A percentile compares a stretch with the other conserved stretches of the same genome.
These are phyloP conservation scores for Alsophila aescularia DNA, from an alignment of 2,888 invertebrate species.

Conservation along the genomic window DNA sequence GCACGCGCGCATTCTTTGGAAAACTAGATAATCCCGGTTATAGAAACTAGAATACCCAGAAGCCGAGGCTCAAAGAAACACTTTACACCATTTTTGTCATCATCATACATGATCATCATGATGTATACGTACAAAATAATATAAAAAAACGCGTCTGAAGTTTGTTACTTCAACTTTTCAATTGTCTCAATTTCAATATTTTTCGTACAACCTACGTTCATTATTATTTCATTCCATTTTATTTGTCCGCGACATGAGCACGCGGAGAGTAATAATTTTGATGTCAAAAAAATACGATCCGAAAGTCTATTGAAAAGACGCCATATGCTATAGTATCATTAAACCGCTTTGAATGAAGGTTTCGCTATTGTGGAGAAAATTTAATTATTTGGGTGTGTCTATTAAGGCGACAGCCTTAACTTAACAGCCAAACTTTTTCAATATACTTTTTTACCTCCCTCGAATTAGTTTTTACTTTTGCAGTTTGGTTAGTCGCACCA, in stretches of 20 bases:
- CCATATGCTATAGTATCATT: slow-evolving; percentile 73
- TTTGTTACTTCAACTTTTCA: too few relatives aligned
- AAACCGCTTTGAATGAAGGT: slow-evolving; percentile 57
- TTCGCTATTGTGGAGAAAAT: slow-evolving; percentile 64
- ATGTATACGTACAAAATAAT: too few relatives aligned
- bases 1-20: slow-evolving; percentile 30
- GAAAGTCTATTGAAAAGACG: slow-evolving; percentile 55
- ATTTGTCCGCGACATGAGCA: background rate
- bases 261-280: slow-evolving; percentile 7
- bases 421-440: slow-evolving; percentile 46
- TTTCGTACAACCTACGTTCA: background rate
- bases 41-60: too few relatives aligned
- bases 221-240: too few relatives aligned
- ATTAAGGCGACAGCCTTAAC: too few relatives aligned
- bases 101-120: too few relatives aligned
- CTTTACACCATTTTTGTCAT: too few relatives aligned
- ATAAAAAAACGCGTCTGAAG: too few relatives aligned
- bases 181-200: background rate
- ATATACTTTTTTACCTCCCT: slow-evolving; percentile 36
- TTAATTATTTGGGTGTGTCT: slow-evolving; percentile 62
- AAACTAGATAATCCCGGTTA: slow-evolving; percentile 1
- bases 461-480: slow-evolving; percentile 49
- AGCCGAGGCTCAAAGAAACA: too few relatives aligned
- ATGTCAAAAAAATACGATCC: slow-evolving; percentile 41
- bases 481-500: slow-evolving; percentile 56